Evolutionary conservation across 2,888 invertebrate species (phyloP), one percentile per base, ranked within the genome.

Genomic region (Orthosia gothica): DNA sequence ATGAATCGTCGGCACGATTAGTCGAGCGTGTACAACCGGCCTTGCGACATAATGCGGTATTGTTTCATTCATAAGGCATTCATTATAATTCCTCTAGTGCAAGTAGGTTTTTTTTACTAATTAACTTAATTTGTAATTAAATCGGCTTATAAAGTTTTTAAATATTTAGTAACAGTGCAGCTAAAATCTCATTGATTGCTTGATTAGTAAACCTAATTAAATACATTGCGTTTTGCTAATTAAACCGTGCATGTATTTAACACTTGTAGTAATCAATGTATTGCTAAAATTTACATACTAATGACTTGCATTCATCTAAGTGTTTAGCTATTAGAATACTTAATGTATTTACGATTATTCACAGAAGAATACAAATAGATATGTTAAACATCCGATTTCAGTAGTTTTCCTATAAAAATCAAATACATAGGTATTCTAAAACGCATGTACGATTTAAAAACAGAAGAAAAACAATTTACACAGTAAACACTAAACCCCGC

Each of bases 1-100:
- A 61, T 63, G 69, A 70, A 75, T 62, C 55, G n/a, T 40, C 15
- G 18, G 15, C 12, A n/a, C 68, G 68, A 64, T 69, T 71, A 73
- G 32, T 75, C 74, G 78, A 64, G 13, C 62, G 49, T 75, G 49
- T 57, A 55, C 18, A 72, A 15, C 70, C 13, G 11, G 68, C 83
- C 61, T 83, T 64, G 68, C 66, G 54, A 55, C 63, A 73, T 83
- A 78, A 83, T 76, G 74, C 72, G 52, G 68, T 61, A 86, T 81
- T 84, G 81, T 81, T 79, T 75, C 70, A 79, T 86, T 82, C 75
- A 81, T 78, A 83, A 70, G 50, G 23, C 74, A 72, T 54, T 81
- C 40, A 80, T 85, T 85, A 82, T 67, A 72, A 76, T 80, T 67
- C 69, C 59, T 62, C 61, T 58, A 76, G 79, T 81, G 76, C 82